These are phyloP conservation scores for Dallia pectoralis DNA, from an alignment of 2,797 vertebrate genomes.

Conservation along the genomic window DNA sequence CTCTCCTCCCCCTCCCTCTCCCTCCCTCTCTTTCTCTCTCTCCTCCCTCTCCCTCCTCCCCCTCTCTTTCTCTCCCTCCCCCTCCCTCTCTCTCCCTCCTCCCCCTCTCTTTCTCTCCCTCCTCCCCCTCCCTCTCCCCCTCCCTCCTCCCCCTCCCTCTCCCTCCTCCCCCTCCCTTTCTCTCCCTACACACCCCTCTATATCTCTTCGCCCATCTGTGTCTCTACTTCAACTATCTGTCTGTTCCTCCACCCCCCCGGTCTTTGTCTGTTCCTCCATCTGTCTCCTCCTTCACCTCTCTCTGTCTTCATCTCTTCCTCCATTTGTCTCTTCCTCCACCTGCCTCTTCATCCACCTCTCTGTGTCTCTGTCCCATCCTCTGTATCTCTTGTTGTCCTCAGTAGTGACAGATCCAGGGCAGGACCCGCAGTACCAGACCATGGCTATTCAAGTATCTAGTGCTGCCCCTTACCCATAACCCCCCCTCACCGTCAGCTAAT, in stretches of 20 bases:
- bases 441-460: too few relatives aligned
- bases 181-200: too few relatives aligned
- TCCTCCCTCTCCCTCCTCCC: neutral
- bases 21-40: conserved; percentile 14
- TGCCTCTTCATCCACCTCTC: neutral
- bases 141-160: conserved; percentile 6
- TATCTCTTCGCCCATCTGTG: neutral
- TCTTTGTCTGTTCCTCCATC: neutral
- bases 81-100: neutral
- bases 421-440: too few relatives aligned
- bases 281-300: neutral
- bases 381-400: neutral
- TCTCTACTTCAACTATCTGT: neutral
- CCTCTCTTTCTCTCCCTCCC: conserved; percentile 7
- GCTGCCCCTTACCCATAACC: too few relatives aligned
- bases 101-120: conserved; percentile 15
- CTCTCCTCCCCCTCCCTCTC: neutral
- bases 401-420: neutral
- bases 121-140: neutral
- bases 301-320: conserved; percentile 10
- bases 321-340: conserved; percentile 8
- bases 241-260: neutral
- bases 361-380: too few relatives aligned
- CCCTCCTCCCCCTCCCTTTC: neutral
- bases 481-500: neutral